Conservation (phyloP, 2,113 vertebrate species). For the Hemibagrus wyckioides region DNA sequence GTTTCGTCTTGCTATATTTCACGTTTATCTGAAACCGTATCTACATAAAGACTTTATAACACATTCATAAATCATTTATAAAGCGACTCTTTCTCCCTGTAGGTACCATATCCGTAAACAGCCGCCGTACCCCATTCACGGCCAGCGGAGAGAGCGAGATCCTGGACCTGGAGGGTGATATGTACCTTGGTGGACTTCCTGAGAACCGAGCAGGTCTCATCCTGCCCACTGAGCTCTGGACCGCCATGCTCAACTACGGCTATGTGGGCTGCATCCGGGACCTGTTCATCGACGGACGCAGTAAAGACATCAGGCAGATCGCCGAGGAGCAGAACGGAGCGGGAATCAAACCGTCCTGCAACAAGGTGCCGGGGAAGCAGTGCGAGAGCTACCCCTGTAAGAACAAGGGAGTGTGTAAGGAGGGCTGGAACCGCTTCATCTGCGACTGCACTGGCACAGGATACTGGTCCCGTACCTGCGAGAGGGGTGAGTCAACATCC, state of each 20-base stretch:
- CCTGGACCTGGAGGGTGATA: slow-evolving; percentile 94
- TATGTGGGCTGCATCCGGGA: slow-evolving; percentile 96
- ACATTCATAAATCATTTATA: not conserved
- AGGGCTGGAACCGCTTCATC: slow-evolving; percentile 98
- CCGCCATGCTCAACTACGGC: slow-evolving; percentile 97
- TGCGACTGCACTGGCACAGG: slow-evolving; percentile 97
- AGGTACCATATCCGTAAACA: slow-evolving; percentile 99
- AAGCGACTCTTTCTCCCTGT: not conserved
- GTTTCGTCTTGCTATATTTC: not conserved
- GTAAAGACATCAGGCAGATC: slow-evolving; percentile 97
- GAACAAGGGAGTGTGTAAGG: slow-evolving; percentile 91
- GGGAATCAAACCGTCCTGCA: slow-evolving; percentile 94
- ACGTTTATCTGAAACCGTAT: not conserved
- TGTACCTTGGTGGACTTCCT: slow-evolving; percentile 94
- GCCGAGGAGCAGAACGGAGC: slow-evolving; percentile 92
- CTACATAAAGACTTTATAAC: not conserved
- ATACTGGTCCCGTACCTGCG: slow-evolving; percentile 94
- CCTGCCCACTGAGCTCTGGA: slow-evolving; percentile 97
- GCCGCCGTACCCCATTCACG: slow-evolving; percentile 91
- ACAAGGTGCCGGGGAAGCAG: slow-evolving; percentile 85
- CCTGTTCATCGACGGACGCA: slow-evolving; percentile 93
- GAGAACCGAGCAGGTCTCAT: slow-evolving; percentile 89
- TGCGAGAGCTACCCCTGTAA: slow-evolving; percentile 96
- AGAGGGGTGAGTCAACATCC: slow-evolving; percentile 80
- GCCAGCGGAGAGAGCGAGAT: slow-evolving; percentile 98